Base-by-base conservation (phyloP, 2,888 invertebrate genomes). In the Eristalis tenax region DNA sequence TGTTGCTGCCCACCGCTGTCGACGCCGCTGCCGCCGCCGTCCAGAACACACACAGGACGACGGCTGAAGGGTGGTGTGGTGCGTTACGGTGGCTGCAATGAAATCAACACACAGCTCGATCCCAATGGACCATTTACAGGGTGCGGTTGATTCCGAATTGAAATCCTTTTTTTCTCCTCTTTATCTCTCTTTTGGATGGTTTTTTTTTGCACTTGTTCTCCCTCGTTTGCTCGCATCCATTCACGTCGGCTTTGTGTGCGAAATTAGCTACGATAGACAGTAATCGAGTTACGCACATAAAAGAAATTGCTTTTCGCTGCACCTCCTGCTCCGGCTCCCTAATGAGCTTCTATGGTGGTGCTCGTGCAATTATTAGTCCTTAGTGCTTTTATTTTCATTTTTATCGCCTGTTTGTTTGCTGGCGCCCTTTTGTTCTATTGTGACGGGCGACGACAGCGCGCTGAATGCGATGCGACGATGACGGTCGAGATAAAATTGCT, bases 271-370 rank as follows among this genome's bases (percentile, higher is more conserved):
- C 89, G 90, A 89, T 90, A 89, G 89, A 90, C 83, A 86, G 86
- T 90, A 90, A 90, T 90, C 89, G 88, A 90, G 90, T 90, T 90
- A 90, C 89, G 89, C 89, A 89, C 89, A 89, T 89, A 89, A 83
- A 88, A 89, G 88, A 88, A 89, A 89, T 89, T 89, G 88, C 84
- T 88, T 89, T 89, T 89, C 89, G 88, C 89, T 89, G 83, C 87
- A 83, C 83, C 87, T 87, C 87, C 83, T 83, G 32, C 32, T 32
- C 32, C 32, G 8, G 32, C 83, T 18, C 50, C 77, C 83, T 87
- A 80, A 87, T 87, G 87, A 87, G 83, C 71, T 76, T 73, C 68
- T 71, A 57, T 87, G 71, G 75, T 83, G n/a, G 40, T 35, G 64
- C n/a, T 43, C 73, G 70, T 56, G 78, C 68, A 78, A 87, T 87